Evolutionary conservation across 2,888 invertebrate genomes (phyloP).

Genomic region (Eristalis pertinax): DNA sequence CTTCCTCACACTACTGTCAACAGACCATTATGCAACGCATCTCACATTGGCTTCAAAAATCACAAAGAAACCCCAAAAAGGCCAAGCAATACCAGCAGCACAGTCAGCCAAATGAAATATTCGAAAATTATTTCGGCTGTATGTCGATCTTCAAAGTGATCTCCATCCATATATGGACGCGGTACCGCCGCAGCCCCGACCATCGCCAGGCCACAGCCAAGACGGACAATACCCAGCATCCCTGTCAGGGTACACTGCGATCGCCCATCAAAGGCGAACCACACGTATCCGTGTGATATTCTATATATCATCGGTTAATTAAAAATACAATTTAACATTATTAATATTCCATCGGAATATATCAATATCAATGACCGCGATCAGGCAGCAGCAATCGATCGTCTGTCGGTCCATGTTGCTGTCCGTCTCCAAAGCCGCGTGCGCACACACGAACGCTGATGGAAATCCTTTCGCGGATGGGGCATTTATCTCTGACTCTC

Average conservation of each 20-base stretch:
- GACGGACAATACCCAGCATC: conserved; percentile 14
- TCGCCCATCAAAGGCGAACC: conserved; percentile 43
- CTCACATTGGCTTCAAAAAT: conserved; percentile 12
- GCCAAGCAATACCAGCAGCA: conserved; percentile 10
- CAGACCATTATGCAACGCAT: neutral
- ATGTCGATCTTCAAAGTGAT: conserved; percentile 65
- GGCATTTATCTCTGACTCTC: conserved; percentile 61
- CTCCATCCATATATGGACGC: conserved; percentile 63
- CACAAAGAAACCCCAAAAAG: neutral
- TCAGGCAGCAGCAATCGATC: conserved; percentile 50
- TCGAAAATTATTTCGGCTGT: conserved; percentile 63
- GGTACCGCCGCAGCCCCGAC: neutral
- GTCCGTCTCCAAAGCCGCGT: neutral
- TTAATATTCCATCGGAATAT: conserved; percentile 73
- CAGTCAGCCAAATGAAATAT: conserved; percentile 57
- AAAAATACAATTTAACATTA: conserved; percentile 73
- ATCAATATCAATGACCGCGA: conserved; percentile 73
- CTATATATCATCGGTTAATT: conserved; percentile 70
- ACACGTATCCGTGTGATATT: conserved; percentile 63
- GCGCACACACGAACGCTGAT: neutral
- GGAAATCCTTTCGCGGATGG: conserved; percentile 61
- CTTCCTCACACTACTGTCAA: neutral
- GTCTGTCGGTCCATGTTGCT: neutral
- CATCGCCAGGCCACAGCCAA: conserved; percentile 1
- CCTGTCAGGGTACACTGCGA: neutral